Percentiles rank a stretch among this genome's conserved stretches.
Evolutionary conservation across 2,113 vertebrate genomes (phyloP).

Genomic region (Cephalophus harveyi): DNA sequence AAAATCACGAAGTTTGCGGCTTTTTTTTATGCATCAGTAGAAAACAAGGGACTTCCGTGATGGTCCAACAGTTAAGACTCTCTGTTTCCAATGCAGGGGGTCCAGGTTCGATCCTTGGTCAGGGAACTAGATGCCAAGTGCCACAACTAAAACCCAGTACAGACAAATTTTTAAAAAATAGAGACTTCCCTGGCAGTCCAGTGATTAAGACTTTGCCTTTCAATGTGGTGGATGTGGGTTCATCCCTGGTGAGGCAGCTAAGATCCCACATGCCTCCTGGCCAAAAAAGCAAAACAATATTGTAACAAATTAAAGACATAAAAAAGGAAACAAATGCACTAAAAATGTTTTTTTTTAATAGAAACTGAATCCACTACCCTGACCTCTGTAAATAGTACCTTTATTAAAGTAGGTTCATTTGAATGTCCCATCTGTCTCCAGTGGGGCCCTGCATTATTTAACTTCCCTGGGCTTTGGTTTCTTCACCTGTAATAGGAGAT

Average conservation of each 20-base stretch:
- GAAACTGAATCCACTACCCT: not conserved
- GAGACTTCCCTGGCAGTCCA: not conserved
- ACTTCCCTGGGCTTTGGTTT: not conserved
- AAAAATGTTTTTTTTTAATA: not conserved
- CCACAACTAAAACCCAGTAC: not conserved
- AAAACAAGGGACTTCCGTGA: not conserved
- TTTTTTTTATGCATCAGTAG: not conserved
- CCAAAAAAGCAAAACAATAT: not conserved
- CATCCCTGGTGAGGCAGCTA: not conserved
- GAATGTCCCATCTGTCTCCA: not conserved
- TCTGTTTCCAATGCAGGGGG: not conserved
- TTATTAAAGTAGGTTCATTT: not conserved
- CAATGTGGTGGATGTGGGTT: rapidly evolving
- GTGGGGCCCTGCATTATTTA: not conserved
- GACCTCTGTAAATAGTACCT: not conserved
- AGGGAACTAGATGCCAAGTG: not conserved
- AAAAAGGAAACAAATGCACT: not conserved
- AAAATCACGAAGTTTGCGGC: not conserved
- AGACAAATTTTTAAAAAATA: not conserved
- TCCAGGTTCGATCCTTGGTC: not conserved
- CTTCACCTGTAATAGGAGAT: not conserved
- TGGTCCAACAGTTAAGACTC: not conserved
- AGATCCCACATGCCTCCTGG: not conserved
- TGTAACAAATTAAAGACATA: not conserved
- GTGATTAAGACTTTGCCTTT: not conserved